A percentile compares a stretch with the other conserved stretches of the same genome.
phyloP scores from a whole-genome alignment of 2,888 invertebrate genomes.

The Erpobdella octoculata region DNA sequence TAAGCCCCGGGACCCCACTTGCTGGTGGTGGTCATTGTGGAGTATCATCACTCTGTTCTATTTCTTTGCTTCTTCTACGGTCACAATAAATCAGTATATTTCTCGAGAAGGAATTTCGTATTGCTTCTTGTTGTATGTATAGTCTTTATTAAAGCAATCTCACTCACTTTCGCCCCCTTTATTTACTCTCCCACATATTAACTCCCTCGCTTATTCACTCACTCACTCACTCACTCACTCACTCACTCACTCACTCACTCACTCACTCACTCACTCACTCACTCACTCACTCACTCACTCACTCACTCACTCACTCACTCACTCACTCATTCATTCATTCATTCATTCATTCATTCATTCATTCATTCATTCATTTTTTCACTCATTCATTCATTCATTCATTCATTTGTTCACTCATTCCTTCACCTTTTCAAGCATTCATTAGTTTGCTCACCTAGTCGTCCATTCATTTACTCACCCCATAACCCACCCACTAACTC shows the following conservation, averaged over 20 bases:
- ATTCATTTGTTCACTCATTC: too few species aligned
- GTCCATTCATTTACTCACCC: neutral
- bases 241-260: neutral
- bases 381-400: neutral
- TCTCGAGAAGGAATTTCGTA: too few species aligned
- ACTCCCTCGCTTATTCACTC: neutral
- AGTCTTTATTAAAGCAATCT: too few species aligned
- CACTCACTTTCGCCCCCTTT: neutral
- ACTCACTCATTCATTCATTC: neutral
- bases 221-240: neutral
- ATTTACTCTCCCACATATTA: neutral
- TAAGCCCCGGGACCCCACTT: too few species aligned
- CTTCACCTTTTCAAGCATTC: too few species aligned
- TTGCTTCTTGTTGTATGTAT: too few species aligned
- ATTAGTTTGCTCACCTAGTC: neutral
- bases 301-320: neutral
- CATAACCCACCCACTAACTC: neutral
- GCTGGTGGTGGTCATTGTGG: too few species aligned
- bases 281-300: neutral
- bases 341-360: neutral
- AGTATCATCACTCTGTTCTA: too few species aligned
- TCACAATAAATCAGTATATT: too few species aligned
- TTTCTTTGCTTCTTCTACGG: too few species aligned
- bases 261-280: neutral
- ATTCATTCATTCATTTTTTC: neutral